A percentile compares a stretch with the other conserved stretches of the same genome.
These are phyloP conservation scores for Pseudochirops cupreus DNA, from an alignment of 2,797 vertebrate genomes.

Conservation along the genomic window DNA sequence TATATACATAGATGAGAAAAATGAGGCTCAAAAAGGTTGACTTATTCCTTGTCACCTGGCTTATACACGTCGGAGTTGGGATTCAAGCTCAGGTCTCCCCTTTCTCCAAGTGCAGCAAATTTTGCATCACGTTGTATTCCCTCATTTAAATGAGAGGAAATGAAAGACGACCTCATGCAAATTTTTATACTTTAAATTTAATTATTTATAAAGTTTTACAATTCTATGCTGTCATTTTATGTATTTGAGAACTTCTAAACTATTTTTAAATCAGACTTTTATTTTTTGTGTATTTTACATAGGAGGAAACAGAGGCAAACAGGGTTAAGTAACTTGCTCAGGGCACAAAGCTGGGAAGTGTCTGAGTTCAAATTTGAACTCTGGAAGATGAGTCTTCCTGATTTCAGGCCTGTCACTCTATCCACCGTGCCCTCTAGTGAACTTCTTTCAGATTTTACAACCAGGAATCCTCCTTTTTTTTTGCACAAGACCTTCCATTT, in stretches of 20 bases:
- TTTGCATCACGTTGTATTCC: not conserved
- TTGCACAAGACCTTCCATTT: not conserved
- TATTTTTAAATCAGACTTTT: constrained; percentile 50
- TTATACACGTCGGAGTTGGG: not conserved
- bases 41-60: not conserved
- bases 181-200: not conserved
- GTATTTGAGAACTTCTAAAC: constrained; percentile 45
- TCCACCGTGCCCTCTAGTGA: too few relatives aligned
- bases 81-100: not conserved
- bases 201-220: not conserved
- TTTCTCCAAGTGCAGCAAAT: not conserved
- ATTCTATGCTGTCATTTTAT: constrained; percentile 28
- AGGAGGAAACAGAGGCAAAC: too few relatives aligned
- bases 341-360: too few relatives aligned
- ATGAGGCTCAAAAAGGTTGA: not conserved
- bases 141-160: not conserved
- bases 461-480: not conserved
- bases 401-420: too few relatives aligned
- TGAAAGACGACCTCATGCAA: not conserved
- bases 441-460: not conserved
- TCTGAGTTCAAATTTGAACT: too few relatives aligned
- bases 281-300: not conserved
- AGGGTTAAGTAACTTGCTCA: too few relatives aligned
- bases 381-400: too few relatives aligned
- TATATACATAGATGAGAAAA: not conserved